A percentile compares a stretch with the other conserved stretches of the same genome.
These are phyloP conservation scores for Chelon labrosus DNA, from an alignment of 2,797 vertebrate genomes.

Conservation along the genomic window DNA sequence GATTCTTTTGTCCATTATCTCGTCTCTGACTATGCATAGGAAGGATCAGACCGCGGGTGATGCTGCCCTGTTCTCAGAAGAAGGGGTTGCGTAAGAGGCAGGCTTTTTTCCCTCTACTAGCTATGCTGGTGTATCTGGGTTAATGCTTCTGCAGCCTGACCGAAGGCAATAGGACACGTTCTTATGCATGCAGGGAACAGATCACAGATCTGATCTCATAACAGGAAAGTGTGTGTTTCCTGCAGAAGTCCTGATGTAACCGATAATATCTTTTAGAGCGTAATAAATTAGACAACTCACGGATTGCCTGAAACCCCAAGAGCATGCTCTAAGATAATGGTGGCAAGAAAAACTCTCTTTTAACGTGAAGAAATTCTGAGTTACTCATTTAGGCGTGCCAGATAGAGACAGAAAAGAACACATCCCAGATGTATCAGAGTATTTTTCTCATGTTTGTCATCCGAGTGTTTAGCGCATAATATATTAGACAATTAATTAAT, in stretches of 20 bases:
- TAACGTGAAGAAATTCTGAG: too few species aligned
- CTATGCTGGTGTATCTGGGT: conserved; percentile 51
- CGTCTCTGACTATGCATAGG: background rate
- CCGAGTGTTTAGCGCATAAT: too few species aligned
- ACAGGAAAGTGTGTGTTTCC: background rate
- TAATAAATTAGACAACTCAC: too few species aligned
- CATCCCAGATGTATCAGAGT: too few species aligned
- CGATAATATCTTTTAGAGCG: too few species aligned
- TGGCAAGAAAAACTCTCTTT: too few species aligned
- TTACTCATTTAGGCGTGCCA: too few species aligned
- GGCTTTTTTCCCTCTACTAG: conserved; percentile 7
- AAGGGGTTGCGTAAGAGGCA: conserved; percentile 55
- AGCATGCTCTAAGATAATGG: too few species aligned
- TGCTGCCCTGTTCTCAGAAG: conserved; percentile 25
- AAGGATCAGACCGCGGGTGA: background rate
- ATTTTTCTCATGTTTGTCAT: too few species aligned
- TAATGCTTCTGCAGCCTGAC: conserved; percentile 53
- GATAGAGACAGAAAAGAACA: too few species aligned
- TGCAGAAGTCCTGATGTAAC: background rate
- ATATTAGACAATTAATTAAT: too few species aligned
- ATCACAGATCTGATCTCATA: conserved; percentile 14
- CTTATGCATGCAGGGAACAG: background rate
- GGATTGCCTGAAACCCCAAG: too few species aligned
- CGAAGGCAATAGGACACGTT: conserved; percentile 13
- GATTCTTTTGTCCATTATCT: conserved; percentile 6